Evolutionary conservation across 1,140 invertebrate genomes (phyloP), one percentile per base, ranked within the genome.

Genomic region (Tetramorium alpestre): DNA sequence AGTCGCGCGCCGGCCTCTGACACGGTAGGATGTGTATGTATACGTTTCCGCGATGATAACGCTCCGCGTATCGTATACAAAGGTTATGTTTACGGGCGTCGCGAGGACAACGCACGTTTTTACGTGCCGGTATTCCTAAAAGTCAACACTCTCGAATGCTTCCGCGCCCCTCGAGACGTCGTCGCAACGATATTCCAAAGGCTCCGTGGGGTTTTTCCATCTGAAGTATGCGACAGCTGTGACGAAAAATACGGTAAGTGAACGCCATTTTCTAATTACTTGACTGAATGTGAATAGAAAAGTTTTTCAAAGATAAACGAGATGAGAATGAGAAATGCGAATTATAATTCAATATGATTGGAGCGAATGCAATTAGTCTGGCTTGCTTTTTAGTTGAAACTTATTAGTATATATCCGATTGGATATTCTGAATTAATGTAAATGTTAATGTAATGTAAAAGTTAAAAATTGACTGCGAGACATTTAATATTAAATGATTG

Each of bases 1-100:
- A 95, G 95, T 95, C 94, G 94, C 93, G 94, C 95, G 94, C 93
- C 93, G 94, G 94, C 94, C 94, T 94, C 94, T 95, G 94, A 90
- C 92, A 94, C 90, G 93, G 84, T 85, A 91, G 78, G 93, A 85
- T 93, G 89, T 91, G 92, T 93, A 87, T 93, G 89, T 94, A 91
- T 92, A 89, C 18, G 86, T 91, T 84, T 86, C 73, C 85, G 86
- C 67, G 87, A 89, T 86, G 78, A 90, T 72, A 70, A 89, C 88
- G 28, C 18, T 85, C 41, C 49, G 69, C n/a, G 60, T 54, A 47
- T 44, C 69, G 67, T 91, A 88, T 25, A 69, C 41, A 41, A 85
- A 92, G 92, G 92, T 94, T 93, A 93, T 92, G 90, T 93, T 91
- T 89, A 91, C 72, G 77, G 67, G 73, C 87, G 75, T 72, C 65